These are phyloP conservation scores for Melinopterus prodromus DNA, from an alignment of 2,888 invertebrate species.

Conservation along the genomic window DNA sequence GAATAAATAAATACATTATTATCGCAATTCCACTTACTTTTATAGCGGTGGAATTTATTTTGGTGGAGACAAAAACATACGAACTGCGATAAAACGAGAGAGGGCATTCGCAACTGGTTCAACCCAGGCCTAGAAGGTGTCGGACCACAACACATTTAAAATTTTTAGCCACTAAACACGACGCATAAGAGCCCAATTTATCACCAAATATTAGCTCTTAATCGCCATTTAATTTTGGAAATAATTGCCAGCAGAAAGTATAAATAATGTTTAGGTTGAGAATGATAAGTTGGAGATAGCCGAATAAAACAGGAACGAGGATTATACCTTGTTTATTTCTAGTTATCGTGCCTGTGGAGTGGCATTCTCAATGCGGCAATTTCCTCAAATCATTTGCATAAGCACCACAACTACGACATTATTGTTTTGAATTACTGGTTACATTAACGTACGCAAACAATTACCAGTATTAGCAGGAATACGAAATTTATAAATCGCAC, in stretches of 20 bases:
- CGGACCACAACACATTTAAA: not conserved
- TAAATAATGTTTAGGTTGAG: constrained; percentile 35
- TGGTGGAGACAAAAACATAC: constrained; percentile 26
- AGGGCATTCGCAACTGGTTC: not conserved
- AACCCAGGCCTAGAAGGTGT: too few relatives aligned
- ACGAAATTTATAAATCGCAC: constrained; percentile 24
- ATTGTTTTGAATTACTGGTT: constrained; percentile 30
- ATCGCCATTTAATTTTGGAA: constrained; percentile 29
- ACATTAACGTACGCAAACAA: constrained; percentile 23
- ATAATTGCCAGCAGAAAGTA: constrained; percentile 25
- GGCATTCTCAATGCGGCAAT: constrained; percentile 22
- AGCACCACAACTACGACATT: constrained; percentile 21
- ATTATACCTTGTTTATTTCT: constrained; percentile 32
- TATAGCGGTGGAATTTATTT: constrained; percentile 32
- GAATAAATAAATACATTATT: constrained; percentile 24
- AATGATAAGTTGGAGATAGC: constrained; percentile 24
- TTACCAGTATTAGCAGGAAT: constrained; percentile 25
- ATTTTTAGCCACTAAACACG: not conserved
- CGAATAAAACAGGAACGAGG: constrained; percentile 30
- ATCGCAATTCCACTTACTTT: constrained; percentile 28
- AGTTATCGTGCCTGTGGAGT: constrained; percentile 24
- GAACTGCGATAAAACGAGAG: constrained; percentile 20
- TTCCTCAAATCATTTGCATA: constrained; percentile 25
- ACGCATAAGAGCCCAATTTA: constrained; percentile 15
- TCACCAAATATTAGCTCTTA: constrained; percentile 24